These are phyloP conservation scores for Apamea sordens DNA, from an alignment of 2,888 invertebrate genomes.

Conservation along the genomic window DNA sequence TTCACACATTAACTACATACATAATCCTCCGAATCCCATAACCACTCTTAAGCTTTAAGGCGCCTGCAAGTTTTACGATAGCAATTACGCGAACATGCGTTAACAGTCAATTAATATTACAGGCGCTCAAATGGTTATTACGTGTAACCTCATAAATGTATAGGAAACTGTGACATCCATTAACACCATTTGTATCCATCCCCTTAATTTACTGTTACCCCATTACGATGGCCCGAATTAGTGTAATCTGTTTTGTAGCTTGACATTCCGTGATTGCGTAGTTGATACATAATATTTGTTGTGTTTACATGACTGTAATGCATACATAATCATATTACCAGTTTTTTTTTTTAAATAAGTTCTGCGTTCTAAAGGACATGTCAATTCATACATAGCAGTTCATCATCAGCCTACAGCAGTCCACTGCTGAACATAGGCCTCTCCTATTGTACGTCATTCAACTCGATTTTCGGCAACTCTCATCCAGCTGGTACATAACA, in stretches of 20 bases:
- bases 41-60: neutral
- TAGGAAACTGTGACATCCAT: conserved; percentile 45
- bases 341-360: too few species aligned
- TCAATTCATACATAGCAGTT: neutral
- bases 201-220: conserved; percentile 61
- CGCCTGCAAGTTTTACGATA: conserved; percentile 27
- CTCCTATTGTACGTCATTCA: too few species aligned
- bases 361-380: too few species aligned
- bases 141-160: conserved; percentile 51
- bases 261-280: conserved; percentile 36
- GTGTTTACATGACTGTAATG: neutral
- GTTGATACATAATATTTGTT: conserved; percentile 7
- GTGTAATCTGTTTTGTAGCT: conserved; percentile 59
- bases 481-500: too few species aligned
- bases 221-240: conserved; percentile 62
- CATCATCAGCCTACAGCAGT: too few species aligned
- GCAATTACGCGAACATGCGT: conserved; percentile 24
- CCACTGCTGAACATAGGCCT: too few species aligned
- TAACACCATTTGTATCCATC: conserved; percentile 58
- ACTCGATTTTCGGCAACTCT: too few species aligned
- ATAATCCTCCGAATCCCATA: neutral
- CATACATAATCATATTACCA: neutral
- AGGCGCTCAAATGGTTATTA: conserved; percentile 49
- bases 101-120: conserved; percentile 19
- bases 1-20: neutral